phyloP scores from a whole-genome alignment of 2,113 vertebrate genomes.

The Antidorcas marsupialis region DNA sequence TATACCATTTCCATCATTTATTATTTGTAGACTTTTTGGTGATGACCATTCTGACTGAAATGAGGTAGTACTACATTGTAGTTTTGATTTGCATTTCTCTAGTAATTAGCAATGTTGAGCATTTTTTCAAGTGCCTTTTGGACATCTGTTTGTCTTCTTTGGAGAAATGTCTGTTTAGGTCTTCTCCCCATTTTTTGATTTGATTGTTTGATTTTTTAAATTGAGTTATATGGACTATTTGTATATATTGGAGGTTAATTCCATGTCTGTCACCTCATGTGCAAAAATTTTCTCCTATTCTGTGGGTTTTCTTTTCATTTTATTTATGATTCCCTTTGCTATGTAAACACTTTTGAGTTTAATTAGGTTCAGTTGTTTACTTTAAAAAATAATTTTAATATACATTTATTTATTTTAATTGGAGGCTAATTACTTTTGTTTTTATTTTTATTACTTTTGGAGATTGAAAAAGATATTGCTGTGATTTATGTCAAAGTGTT shows the following conservation, averaged over 20 bases:
- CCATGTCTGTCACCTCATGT: background rate
- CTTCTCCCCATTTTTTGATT: background rate
- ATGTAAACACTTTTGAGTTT: background rate
- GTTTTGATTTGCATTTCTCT: background rate
- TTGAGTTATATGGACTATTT: background rate
- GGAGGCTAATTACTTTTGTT: background rate
- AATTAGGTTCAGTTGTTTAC: background rate
- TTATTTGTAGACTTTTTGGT: background rate
- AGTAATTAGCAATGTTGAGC: background rate
- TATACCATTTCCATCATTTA: background rate
- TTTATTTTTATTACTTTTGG: background rate
- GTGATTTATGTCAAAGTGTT: background rate
- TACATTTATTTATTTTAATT: too few species aligned
- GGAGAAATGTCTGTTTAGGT: background rate
- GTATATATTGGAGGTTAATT: background rate
- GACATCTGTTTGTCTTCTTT: background rate
- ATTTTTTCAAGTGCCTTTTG: background rate
- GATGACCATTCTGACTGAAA: background rate
- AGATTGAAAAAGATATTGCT: background rate
- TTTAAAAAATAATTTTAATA: too few species aligned
- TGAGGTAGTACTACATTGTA: background rate
- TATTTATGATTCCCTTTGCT: background rate
- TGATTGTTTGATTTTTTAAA: background rate
- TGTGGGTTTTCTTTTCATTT: background rate
- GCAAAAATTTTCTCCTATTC: background rate